Base-by-base conservation (phyloP, 2,797 vertebrate genomes). In the Pantherophis vulpinus region DNA sequence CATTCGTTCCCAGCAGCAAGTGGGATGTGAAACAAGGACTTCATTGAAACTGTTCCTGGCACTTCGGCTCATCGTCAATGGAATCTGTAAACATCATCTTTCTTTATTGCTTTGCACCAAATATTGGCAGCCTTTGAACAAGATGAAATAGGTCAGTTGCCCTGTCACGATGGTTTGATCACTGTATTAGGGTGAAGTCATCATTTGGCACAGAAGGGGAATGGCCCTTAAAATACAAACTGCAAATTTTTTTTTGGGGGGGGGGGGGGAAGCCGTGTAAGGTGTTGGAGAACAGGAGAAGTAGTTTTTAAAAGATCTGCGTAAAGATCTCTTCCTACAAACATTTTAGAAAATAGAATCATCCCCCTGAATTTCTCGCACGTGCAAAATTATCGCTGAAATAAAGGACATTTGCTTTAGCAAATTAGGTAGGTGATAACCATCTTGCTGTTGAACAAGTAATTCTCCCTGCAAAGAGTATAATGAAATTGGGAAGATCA, bases 1-100 rank as follows among this genome's bases (percentile, higher is more conserved):
- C 91, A 86, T 91, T 91, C 47, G 42, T 66, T 89, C 93, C 90
- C 90, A 86, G 47, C 56, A 74, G 90, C 90, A 91, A 89, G 37
- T 14, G 54, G 83, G 56, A 32, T 87, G 56, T 88, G 66, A 88
- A 93, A 61, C 56, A 91, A 86, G 66, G 10, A 37, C 59, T 56
- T 42, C 74, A 54, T 63, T 61, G 61, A 91, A 91, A 93, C 27
- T 29, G 11, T 18, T 88, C 70, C 14, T 58, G n/a, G n/a, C 63
- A 61, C 1, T 87, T 88, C 55, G 60, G 56, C 60, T 59, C 29
- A 20, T 88, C 90, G 86, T 89, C 59, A 63, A n/a, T 29, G 60
- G 51, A 91, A 89, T 54, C 37, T 37, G 47, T 37, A 61, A 42
- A 2, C 83, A 63, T 37, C 12, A 87, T 14, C 23, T 27, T n/a